phyloP scores from a whole-genome alignment of 2,797 vertebrate genomes.

The Diglossa cyanea region DNA sequence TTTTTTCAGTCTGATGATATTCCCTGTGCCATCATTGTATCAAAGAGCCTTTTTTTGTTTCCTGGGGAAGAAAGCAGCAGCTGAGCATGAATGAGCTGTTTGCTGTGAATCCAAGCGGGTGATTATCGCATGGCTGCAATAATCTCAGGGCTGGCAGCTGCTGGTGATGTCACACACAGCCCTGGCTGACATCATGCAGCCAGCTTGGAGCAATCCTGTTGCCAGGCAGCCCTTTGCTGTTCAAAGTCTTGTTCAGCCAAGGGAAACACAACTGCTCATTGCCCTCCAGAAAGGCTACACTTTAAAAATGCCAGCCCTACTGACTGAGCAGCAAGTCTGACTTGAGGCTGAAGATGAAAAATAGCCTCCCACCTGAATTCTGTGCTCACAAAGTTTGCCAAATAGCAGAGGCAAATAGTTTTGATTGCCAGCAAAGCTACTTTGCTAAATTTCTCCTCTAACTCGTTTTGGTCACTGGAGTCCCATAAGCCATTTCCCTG shows the following conservation, averaged over 20 bases:
- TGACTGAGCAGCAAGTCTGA: background rate
- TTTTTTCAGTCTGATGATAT: background rate
- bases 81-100: conserved; percentile 14
- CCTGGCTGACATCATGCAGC: background rate
- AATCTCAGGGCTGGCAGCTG: background rate
- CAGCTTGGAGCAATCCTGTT: background rate
- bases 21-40: background rate
- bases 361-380: background rate
- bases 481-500: background rate
- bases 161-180: background rate
- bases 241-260: background rate
- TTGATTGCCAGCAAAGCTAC: background rate
- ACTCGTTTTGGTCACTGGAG: background rate
- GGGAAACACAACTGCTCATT: background rate
- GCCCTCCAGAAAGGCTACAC: background rate
- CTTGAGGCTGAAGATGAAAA: background rate
- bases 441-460: background rate
- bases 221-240: background rate
- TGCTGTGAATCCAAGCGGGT: background rate
- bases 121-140: background rate
- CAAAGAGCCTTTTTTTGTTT: conserved; percentile 22
- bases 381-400: background rate
- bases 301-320: background rate
- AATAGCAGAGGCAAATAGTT: background rate
- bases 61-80: background rate